Percentiles rank a stretch among this genome's conserved stretches.
Conservation (phyloP, 2,888 invertebrate genomes). For the Dexiosoma caninum region DNA sequence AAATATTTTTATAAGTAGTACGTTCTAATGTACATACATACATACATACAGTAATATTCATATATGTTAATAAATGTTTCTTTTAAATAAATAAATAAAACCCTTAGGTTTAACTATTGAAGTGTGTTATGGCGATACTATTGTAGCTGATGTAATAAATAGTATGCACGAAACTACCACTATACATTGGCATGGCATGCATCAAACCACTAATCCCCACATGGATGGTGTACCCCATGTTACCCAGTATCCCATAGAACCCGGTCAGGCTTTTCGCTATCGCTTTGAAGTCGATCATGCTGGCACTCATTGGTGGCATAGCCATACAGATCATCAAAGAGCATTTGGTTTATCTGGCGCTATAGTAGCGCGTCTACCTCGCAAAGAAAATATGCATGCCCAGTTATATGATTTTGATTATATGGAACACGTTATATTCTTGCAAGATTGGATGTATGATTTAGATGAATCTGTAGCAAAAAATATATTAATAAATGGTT, state of each 20-base stretch:
- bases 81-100: not conserved
- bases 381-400: conserved; percentile 68
- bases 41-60: not conserved
- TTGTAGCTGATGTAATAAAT: conserved; percentile 73
- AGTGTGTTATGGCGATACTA: conserved; percentile 73
- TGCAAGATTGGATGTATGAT: conserved; percentile 74
- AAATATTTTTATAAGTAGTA: no score
- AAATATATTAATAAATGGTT: conserved; percentile 72
- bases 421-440: conserved; percentile 71
- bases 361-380: conserved; percentile 69
- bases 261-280: conserved; percentile 74
- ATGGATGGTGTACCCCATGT: conserved; percentile 76
- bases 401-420: conserved; percentile 72
- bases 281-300: conserved; percentile 71
- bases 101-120: conserved; percentile 67
- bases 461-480: conserved; percentile 69
- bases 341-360: conserved; percentile 73
- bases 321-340: conserved; percentile 72
- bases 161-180: conserved; percentile 73
- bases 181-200: conserved; percentile 75
- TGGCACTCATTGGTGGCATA: conserved; percentile 76
- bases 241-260: conserved; percentile 74
- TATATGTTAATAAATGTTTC: not conserved
- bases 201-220: conserved; percentile 71
- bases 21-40: no score